Evolutionary conservation across 2,888 invertebrate species (phyloP).

Genomic region (Agonopterix heracliana): DNA sequence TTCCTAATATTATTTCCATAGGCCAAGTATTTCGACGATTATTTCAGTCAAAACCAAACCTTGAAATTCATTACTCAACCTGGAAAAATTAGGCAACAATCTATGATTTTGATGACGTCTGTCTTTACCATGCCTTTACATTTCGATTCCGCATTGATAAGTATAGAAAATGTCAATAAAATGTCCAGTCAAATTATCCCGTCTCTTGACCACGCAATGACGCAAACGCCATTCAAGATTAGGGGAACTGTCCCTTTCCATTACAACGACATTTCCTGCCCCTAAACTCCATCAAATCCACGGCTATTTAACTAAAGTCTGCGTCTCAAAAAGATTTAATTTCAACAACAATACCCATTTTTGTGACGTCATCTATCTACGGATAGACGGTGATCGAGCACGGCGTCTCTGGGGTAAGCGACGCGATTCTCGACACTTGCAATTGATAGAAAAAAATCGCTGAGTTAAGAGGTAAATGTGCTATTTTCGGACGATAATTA

Average conservation of each 20-base stretch:
- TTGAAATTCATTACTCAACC: too few relatives aligned
- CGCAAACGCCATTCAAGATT: constrained; percentile 4
- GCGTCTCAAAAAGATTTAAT: constrained; percentile 47
- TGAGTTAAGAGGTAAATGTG: constrained; percentile 14
- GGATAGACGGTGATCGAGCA: constrained; percentile 49
- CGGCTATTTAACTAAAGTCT: not conserved
- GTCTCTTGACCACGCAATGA: constrained; percentile 14
- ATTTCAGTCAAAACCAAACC: too few relatives aligned
- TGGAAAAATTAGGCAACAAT: too few relatives aligned
- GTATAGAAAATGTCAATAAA: constrained; percentile 2
- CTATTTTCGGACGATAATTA: not conserved
- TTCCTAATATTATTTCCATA: too few relatives aligned
- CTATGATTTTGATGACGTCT: too few relatives aligned
- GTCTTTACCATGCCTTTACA: too few relatives aligned
- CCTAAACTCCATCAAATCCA: constrained; percentile 5
- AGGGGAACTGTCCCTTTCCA: constrained; percentile 3
- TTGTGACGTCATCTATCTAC: constrained; percentile 27
- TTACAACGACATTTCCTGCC: not conserved
- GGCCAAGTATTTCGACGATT: too few relatives aligned
- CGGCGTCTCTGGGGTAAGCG: constrained; percentile 35
- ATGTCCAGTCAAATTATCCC: not conserved
- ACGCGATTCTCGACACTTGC: constrained; percentile 13
- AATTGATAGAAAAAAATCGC: constrained; percentile 16
- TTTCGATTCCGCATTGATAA: too few relatives aligned
- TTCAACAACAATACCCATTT: constrained; percentile 30